phyloP scores from a whole-genome alignment of 1,140 invertebrate species.

The Drosophila tani region DNA sequence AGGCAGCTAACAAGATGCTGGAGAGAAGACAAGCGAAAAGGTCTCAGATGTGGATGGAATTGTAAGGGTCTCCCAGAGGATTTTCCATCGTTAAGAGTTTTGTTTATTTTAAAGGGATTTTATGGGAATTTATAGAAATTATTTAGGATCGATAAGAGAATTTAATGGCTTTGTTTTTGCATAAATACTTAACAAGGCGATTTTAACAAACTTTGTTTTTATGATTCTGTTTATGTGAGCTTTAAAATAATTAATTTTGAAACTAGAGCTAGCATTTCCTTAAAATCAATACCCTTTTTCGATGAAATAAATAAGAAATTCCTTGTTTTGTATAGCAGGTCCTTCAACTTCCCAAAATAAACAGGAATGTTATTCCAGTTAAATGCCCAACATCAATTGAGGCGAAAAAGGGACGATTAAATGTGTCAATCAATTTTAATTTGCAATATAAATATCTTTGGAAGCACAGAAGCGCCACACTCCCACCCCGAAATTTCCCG shows the following conservation, averaged over 20 bases:
- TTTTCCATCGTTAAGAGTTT: background rate
- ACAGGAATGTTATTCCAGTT: background rate
- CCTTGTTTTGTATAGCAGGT: background rate
- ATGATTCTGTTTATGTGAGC: no score
- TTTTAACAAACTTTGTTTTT: no score
- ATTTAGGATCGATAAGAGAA: background rate
- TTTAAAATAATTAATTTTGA: background rate
- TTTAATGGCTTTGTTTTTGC: conserved; percentile 2
- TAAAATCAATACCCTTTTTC: background rate
- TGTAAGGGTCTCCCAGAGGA: background rate
- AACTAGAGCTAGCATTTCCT: background rate
- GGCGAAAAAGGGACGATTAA: background rate
- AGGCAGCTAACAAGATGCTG: background rate
- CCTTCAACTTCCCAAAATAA: background rate
- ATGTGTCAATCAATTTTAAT: conserved; percentile 17
- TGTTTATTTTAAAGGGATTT: background rate
- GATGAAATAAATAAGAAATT: background rate
- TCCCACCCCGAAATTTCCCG: background rate
- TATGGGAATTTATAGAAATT: background rate
- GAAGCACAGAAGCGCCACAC: background rate
- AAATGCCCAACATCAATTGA: background rate
- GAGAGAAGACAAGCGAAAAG: background rate
- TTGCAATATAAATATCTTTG: conserved; percentile 13
- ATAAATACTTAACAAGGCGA: no score
- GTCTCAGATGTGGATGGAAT: background rate